phyloP scores from a whole-genome alignment of 2,797 vertebrate genomes.

The Danio albolineatus region DNA sequence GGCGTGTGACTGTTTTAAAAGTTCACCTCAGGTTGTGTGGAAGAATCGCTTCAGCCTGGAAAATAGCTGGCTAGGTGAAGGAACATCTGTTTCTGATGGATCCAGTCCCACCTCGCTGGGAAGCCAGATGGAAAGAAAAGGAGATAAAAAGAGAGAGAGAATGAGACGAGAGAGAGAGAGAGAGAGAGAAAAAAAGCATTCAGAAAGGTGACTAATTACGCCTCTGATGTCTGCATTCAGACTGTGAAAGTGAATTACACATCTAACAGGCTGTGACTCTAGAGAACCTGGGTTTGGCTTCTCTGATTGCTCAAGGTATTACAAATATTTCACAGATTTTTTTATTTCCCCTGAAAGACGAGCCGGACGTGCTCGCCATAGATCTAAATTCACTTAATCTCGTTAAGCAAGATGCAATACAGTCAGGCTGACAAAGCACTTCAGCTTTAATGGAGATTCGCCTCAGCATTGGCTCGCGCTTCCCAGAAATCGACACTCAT shows the following conservation, averaged over 20 bases:
- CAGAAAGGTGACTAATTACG: constrained; percentile 49
- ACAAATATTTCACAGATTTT: constrained; percentile 41
- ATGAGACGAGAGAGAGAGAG: no score
- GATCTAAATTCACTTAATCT: constrained; percentile 50
- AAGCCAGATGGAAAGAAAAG: constrained; percentile 46
- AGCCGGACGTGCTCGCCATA: constrained; percentile 7
- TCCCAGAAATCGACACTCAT: constrained; percentile 35
- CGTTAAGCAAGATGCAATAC: constrained; percentile 40
- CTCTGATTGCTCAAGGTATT: constrained; percentile 43
- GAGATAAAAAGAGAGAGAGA: constrained; percentile 28
- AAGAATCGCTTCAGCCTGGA: constrained; percentile 8
- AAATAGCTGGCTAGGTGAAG: constrained; percentile 31
- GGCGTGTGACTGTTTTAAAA: constrained; percentile 1
- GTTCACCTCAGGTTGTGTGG: constrained; percentile 6
- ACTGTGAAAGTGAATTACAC: constrained; percentile 48
- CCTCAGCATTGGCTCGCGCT: constrained; percentile 23
- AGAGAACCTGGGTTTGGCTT: constrained; percentile 18
- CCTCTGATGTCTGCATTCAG: constrained; percentile 47
- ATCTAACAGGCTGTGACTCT: constrained; percentile 40
- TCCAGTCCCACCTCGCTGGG: constrained; percentile 19
- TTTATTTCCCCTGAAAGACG: constrained; percentile 41
- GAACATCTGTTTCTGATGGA: constrained; percentile 49
- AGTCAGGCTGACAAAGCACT: constrained; percentile 41
- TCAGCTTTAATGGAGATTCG: constrained; percentile 38
- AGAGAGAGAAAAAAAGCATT: constrained; percentile 6